Base-by-base conservation (phyloP, 1,140 invertebrate species). In the Lordiphosa clarofinis region DNA sequence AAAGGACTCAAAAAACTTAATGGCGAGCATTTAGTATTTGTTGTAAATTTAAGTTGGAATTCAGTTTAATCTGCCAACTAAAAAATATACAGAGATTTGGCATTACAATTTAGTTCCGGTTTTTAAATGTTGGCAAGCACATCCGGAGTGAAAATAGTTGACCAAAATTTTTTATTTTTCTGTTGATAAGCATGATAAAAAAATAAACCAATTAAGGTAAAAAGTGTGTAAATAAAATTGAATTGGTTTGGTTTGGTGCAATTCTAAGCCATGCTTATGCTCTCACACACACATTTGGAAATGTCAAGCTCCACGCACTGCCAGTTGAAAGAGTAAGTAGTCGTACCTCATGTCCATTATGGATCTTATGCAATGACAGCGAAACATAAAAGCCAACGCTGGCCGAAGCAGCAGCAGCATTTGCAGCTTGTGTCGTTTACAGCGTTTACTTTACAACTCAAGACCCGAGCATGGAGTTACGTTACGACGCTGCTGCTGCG, bases 341-440 rank as follows among this genome's bases (percentile, higher is more conserved):
- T 19, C 19, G 4, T 28, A 28, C 24, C 24, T 28, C 24, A 5
- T 58, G 35, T 66, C 47, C 63, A 68, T 68, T 68, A 53, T 50
- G 43, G 5, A 13, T 11, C 19, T 57, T 66, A 49, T 60, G 65
- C 56, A 66, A 67, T 58, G 38, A 10, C 40, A 21, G 21, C 44
- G 47, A 42, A 55, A 56, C 54, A 62, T 37, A 15, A 54, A 54
- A 49, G 40, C 21, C 8, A 13, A 8, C 4, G 19, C 24, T n/a
- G 43, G 21, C 35, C 1, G 47, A 65, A 47, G 36, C 56, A 39
- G 50, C 40, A n/a, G 31, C 73, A 78, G 54, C 70, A 73, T 79
- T 79, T 73, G 65, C 65, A 74, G 74, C 74, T 55, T 55, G 74
- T 73, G 68, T 56, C 74, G 64, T 67, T 78, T 65, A 56, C 74